Percentiles rank a stretch among this genome's conserved stretches.
Conservation (phyloP, 2,888 invertebrate genomes). For the Drosophila basisetae region DNA sequence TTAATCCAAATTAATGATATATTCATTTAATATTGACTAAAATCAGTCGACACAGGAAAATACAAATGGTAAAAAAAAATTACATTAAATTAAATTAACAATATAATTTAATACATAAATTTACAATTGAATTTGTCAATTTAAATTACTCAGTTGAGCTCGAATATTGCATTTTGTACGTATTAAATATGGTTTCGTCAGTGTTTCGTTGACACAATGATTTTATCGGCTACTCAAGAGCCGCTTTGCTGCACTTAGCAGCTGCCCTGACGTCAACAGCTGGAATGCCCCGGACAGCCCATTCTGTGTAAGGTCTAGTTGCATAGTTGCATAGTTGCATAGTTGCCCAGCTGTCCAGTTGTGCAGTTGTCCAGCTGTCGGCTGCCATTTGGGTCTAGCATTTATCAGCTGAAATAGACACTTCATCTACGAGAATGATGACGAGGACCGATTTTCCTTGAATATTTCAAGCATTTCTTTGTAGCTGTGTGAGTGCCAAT, state of each 20-base stretch:
- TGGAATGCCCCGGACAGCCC: conserved; percentile 45
- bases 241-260: conserved; percentile 34
- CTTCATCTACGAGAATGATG: background rate
- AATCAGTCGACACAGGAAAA: background rate
- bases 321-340: background rate
- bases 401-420: conserved; percentile 60
- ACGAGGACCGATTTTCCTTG: conserved; percentile 60
- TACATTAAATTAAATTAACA: background rate
- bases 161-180: background rate
- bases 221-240: background rate
- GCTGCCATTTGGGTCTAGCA: conserved; percentile 16
- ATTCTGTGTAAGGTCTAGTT: conserved; percentile 56
- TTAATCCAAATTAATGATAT: background rate
- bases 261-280: conserved; percentile 31
- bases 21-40: background rate
- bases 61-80: background rate
- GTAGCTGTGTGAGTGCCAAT: conserved; percentile 46
- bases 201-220: background rate
- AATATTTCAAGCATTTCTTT: conserved; percentile 48
- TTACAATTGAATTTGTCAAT: background rate
- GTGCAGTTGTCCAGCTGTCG: background rate
- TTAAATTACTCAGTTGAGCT: background rate
- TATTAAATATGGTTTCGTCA: background rate
- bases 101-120: background rate
- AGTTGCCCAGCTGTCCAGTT: background rate